These are phyloP conservation scores for Phyto melanocephala DNA, from an alignment of 2,888 invertebrate genomes.

Conservation along the genomic window DNA sequence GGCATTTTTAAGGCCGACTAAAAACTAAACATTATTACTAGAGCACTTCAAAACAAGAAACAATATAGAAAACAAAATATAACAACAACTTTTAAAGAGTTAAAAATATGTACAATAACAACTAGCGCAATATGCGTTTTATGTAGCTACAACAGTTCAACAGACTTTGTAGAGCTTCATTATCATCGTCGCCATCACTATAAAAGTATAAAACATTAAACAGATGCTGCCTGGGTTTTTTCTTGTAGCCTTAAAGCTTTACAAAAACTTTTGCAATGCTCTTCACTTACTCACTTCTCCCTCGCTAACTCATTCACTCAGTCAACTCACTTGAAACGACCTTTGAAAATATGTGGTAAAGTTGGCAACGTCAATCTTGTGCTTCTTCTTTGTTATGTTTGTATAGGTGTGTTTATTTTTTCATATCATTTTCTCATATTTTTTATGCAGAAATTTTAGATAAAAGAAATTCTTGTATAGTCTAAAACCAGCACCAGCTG, in stretches of 20 bases:
- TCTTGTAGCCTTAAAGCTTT: conserved; percentile 12
- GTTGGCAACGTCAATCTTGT: conserved; percentile 60
- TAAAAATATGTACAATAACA: conserved; percentile 27
- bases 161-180: conserved; percentile 61
- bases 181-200: conserved; percentile 28
- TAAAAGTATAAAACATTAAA: conserved; percentile 29
- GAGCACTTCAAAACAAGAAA: conserved; percentile 56
- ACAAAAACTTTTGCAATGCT: neutral
- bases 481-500: conserved; percentile 60
- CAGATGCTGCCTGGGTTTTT: conserved; percentile 41
- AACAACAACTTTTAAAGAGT: conserved; percentile 51
- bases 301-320: conserved; percentile 42
- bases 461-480: conserved; percentile 21
- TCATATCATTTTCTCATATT: neutral
- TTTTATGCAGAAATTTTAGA: conserved; percentile 14
- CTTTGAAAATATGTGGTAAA: conserved; percentile 67
- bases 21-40: conserved; percentile 55
- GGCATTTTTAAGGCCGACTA: conserved; percentile 52
- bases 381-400: neutral
- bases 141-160: conserved; percentile 47
- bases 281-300: neutral
- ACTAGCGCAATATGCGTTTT: too few relatives aligned
- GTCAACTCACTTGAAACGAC: conserved; percentile 65
- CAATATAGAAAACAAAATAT: neutral
- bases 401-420: conserved; percentile 11